Conservation (phyloP, 1,140 invertebrate species). For the Glomeris maerens region DNA sequence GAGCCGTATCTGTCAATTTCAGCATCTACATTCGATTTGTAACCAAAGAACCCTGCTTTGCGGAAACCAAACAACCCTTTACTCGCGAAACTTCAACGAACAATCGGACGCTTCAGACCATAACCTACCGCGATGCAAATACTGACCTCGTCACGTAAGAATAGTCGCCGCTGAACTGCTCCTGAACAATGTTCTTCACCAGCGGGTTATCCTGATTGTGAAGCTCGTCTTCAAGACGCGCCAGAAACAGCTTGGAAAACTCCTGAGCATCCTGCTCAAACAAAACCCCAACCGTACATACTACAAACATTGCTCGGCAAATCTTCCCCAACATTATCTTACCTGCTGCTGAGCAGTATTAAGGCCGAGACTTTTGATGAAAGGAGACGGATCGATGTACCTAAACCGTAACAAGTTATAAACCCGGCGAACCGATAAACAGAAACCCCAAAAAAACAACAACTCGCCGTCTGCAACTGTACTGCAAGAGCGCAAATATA, state of each 20-base stretch:
- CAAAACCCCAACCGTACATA: slow-evolving; percentile 21
- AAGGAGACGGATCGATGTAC: slow-evolving; percentile 10
- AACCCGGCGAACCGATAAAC: background rate
- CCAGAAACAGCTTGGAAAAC: slow-evolving; percentile 52
- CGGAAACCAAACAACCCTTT: too few relatives aligned
- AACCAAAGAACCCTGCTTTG: too few relatives aligned
- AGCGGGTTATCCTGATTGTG: slow-evolving; percentile 30
- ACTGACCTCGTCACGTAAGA: slow-evolving; percentile 49
- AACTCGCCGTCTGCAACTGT: slow-evolving; percentile 35
- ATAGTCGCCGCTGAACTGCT: slow-evolving; percentile 48
- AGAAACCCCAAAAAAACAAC: background rate
- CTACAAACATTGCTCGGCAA: slow-evolving; percentile 47
- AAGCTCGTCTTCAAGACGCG: slow-evolving; percentile 42
- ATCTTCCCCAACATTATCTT: slow-evolving; percentile 31
- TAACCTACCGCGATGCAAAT: slow-evolving; percentile 20
- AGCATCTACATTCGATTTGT: too few relatives aligned
- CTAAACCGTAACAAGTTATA: slow-evolving; percentile 7
- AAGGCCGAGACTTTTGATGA: slow-evolving; percentile 40
- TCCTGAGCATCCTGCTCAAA: slow-evolving; percentile 52
- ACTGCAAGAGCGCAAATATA: slow-evolving; percentile 50
- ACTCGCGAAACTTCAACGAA: too few relatives aligned
- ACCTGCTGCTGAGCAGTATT: slow-evolving; percentile 39
- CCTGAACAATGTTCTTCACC: slow-evolving; percentile 40
- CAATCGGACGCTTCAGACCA: slow-evolving; percentile 8
- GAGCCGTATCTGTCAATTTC: slow-evolving; percentile 17